Base-by-base conservation (phyloP, 2,888 invertebrate genomes). In the Eupithecia centaureata region DNA sequence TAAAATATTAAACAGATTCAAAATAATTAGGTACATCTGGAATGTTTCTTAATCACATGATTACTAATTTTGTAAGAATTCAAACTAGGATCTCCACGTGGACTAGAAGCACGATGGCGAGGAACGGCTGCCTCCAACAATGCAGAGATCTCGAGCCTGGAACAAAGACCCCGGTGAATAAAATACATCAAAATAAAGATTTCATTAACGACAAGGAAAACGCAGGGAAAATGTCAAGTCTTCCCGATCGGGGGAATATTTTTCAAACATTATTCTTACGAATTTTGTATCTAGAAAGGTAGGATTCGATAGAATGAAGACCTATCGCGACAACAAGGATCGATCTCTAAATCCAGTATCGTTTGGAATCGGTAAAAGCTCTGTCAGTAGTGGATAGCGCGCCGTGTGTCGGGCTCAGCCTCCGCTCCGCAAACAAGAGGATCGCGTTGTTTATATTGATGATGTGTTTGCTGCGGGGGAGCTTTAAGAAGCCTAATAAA, bases 51-150 rank as follows among this genome's bases (percentile, higher is more conserved):
- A 15, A 68, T 68, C 30, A 61, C 51, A 68, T 63, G 61, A 58
- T 62, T 62, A 25, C 58, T 33, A 51, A 62, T 28, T 59, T 30
- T 38, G 47, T 38, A 3, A n/a, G 27, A 61, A 42, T 54, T 89
- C 84, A 83, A 80, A 88, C 81, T 71, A 91, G 73, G 28, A 91
- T 78, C 75, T 89, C 89, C 70, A 92, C 84, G 73, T 92, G 91
- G 71, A 91, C 83, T 68, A 92, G 74, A 5, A 92, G 76, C 33
- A 90, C 82, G 57, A 91, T 77, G 7, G 87, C 88, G 71, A 91
- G 66, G 71, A 90, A 84, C 1, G 90, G 79, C 70, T 87, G 88
- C 72, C 86, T 82, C 92, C 91, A 93, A 75, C 92, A 90, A 27
- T 85, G 84, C 4, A 87, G 76, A 71, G 80, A 81, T 77, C 78